Percentiles rank a stretch among this genome's conserved stretches.
phyloP scores from a whole-genome alignment of 30 jellyfish, hydroid and myxozoan species.

The Aurelia sp. region DNA sequence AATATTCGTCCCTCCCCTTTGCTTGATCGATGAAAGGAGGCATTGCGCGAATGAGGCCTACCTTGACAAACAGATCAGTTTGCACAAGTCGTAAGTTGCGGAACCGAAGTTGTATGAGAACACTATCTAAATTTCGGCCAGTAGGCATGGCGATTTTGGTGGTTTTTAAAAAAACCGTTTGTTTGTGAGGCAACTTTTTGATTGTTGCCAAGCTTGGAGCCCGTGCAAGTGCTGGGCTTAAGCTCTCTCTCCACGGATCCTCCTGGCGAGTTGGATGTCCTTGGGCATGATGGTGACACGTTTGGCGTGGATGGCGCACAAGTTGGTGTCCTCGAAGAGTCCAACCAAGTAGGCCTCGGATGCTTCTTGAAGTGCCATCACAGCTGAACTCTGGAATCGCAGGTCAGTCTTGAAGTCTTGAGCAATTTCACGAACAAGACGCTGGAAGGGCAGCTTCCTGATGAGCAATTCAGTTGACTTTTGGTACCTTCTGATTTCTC shows the following conservation, averaged over 20 bases:
- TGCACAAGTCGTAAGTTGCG: too few relatives aligned
- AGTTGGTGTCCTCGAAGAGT: conserved; percentile 80
- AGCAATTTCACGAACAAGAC: conserved; percentile 91
- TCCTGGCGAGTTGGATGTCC: conserved; percentile 87
- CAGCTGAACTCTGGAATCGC: conserved; percentile 91
- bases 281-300: conserved; percentile 93
- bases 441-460: conserved; percentile 90
- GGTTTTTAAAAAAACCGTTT: too few relatives aligned
- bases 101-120: too few relatives aligned
- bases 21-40: too few relatives aligned
- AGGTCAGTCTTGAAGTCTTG: conserved; percentile 93
- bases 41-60: too few relatives aligned
- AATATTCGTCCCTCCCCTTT: too few relatives aligned
- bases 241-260: conserved; percentile 86
- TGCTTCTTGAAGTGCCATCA: conserved; percentile 91
- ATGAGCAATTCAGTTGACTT: conserved; percentile 89
- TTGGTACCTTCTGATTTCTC: conserved; percentile 91
- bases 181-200: too few relatives aligned
- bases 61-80: too few relatives aligned
- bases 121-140: too few relatives aligned
- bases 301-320: conserved; percentile 86
- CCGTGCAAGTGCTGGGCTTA: background rate
- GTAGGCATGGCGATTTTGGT: too few relatives aligned
- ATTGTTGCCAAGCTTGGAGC: too few relatives aligned
- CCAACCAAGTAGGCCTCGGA: conserved; percentile 91